Conservation (phyloP, 1,140 invertebrate genomes). For the Teleopsis dalmanni region DNA sequence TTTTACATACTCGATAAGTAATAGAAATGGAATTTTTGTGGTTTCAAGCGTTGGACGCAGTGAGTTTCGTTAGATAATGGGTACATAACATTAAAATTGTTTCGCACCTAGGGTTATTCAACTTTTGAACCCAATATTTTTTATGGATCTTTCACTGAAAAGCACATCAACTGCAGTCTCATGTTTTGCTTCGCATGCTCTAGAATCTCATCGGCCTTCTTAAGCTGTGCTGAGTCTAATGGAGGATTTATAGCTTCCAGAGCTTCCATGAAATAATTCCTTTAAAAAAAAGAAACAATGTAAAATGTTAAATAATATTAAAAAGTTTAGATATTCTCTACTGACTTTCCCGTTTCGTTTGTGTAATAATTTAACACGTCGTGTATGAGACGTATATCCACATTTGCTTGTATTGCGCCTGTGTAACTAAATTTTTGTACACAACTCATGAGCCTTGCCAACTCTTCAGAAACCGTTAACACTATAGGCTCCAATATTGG, state of each 20-base stretch:
- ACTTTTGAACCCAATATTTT: too few relatives aligned
- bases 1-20: too few relatives aligned
- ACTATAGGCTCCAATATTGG: constrained; percentile 77
- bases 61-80: too few relatives aligned
- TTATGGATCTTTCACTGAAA: constrained; percentile 33
- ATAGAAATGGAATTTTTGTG: too few relatives aligned
- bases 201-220: constrained; percentile 40
- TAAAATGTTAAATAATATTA: neutral
- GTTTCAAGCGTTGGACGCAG: too few relatives aligned
- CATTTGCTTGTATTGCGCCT: constrained; percentile 38
- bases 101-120: too few relatives aligned
- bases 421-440: constrained; percentile 43
- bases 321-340: neutral
- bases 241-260: constrained; percentile 42
- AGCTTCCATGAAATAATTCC: constrained; percentile 41
- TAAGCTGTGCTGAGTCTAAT: constrained; percentile 28
- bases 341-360: constrained; percentile 41
- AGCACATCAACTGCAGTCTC: constrained; percentile 43
- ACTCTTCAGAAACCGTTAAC: constrained; percentile 84
- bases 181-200: constrained; percentile 40
- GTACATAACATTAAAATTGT: too few relatives aligned
- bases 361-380: constrained; percentile 36
- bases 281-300: constrained; percentile 1
- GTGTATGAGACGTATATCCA: constrained; percentile 36
- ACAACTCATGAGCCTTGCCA: constrained; percentile 77